Evolutionary conservation across 1,140 invertebrate genomes (phyloP), one percentile per base, ranked within the genome.

Genomic region (Euura lappo): DNA sequence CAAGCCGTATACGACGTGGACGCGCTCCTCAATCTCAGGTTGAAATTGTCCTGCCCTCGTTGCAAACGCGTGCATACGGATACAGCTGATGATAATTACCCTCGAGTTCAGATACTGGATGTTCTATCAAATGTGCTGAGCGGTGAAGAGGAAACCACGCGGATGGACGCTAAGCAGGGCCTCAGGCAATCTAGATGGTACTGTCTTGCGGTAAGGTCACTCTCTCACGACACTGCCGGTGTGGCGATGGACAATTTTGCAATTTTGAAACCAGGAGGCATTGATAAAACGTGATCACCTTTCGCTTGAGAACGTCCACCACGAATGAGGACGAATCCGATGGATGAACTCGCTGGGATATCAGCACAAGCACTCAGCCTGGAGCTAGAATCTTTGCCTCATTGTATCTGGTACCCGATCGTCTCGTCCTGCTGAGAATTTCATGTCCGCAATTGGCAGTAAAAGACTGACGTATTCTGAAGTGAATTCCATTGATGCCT

Each of bases 11-110:
- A 28, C 28, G 28, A 28, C 28, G 28, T 28, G 28, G 28, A 28
- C 28, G 28, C 28, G 28, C 28, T 28, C 28, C 28, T 28, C 28
- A 28, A 28, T 28, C 28, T 28, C 28, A 28, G 51, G 3, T 60
- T 60, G 51, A 60, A 60, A 60, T 8, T 60, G 51, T 60, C 51
- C 51, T 60, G 51, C 51, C 51, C 51, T 60, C 51, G 51, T 60
- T 60, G 13, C 51, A 60, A 11, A 60, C 8, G 51, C 51, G 28
- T 28, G 28, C 28, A n/a, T 11, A 60, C 13, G 51, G 8, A 60
- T 60, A 3, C 51, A 60, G 51, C 51, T 5, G 13, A 60, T 60
- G 13, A 11, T 60, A 60, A 60, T 60, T 60, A 60, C 51, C 51
- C 13, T 28, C 28, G 28, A 6, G 51, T 8, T 60, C 51, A 60